A percentile compares a stretch with the other conserved stretches of the same genome.
These are phyloP conservation scores for Stegodyphus dumicola DNA, from an alignment of 1,140 invertebrate genomes.

Conservation along the genomic window DNA sequence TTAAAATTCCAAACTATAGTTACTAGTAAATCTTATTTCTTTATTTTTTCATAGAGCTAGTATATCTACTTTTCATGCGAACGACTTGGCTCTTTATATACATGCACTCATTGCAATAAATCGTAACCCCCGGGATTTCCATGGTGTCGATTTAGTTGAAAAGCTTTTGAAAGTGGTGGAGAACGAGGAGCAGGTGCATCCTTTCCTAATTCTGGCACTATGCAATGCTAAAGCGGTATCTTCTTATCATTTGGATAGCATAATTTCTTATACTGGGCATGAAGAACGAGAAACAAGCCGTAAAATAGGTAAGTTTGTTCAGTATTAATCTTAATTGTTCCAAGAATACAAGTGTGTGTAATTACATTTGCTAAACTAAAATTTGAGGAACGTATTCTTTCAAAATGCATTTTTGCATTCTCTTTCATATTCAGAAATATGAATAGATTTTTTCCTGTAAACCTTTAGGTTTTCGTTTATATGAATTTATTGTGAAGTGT, in stretches of 20 bases:
- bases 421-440: too few relatives aligned
- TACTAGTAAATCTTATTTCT: too few relatives aligned
- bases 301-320: neutral
- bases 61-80: neutral
- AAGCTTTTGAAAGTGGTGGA: neutral
- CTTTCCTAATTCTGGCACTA: conserved; percentile 14
- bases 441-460: too few relatives aligned
- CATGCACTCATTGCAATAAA: conserved; percentile 18
- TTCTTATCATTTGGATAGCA: neutral
- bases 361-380: too few relatives aligned
- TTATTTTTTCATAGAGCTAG: too few relatives aligned
- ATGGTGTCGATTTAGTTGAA: conserved; percentile 17
- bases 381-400: too few relatives aligned
- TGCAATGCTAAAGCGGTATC: conserved; percentile 17
- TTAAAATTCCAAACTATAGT: too few relatives aligned
- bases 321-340: too few relatives aligned
- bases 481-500: too few relatives aligned
- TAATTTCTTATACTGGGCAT: neutral
- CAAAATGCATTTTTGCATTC: too few relatives aligned
- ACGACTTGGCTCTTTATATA: conserved; percentile 40
- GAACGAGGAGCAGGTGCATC: neutral
- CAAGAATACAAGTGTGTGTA: too few relatives aligned
- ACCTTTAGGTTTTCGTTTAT: too few relatives aligned
- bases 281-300: neutral
- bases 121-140: conserved; percentile 25